Evolutionary conservation across 2,797 vertebrate genomes (phyloP).

Genomic region (Neomorphus geoffroyi): DNA sequence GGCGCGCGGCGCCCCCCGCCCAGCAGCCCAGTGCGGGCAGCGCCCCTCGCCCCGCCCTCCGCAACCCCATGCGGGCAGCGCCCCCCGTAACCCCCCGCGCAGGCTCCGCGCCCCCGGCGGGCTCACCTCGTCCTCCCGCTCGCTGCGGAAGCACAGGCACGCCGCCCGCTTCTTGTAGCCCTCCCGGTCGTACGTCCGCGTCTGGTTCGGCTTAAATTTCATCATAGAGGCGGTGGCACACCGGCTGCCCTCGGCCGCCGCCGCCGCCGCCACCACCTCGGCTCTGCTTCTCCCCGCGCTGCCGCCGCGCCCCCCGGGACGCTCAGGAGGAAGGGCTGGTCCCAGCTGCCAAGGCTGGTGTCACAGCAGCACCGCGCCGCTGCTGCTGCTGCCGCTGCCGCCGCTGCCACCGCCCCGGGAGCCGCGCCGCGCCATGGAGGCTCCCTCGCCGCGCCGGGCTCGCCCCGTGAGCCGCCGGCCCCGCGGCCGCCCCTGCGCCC

Average conservation of each 20-base stretch:
- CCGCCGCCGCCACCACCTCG: neutral
- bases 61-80: no score
- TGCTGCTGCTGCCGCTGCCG: neutral
- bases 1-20: no score
- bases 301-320: neutral
- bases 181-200: conserved; percentile 94
- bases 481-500: conserved; percentile 65
- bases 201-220: conserved; percentile 98
- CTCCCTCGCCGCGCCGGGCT: conserved; percentile 63
- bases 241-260: neutral
- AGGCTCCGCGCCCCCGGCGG: neutral
- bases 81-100: neutral
- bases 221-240: conserved; percentile 82
- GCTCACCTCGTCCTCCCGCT: conserved; percentile 90
- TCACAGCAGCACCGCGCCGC: neutral
- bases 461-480: conserved; percentile 81
- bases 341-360: neutral
- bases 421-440: conserved; percentile 15
- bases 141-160: conserved; percentile 90
- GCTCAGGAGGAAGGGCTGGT: neutral
- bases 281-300: neutral
- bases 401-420: neutral
- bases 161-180: conserved; percentile 94
- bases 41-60: no score
- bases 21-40: no score